Conservation (phyloP, 53 echinoderm and acorn worm species). For the Temnopleurus reevesii region DNA sequence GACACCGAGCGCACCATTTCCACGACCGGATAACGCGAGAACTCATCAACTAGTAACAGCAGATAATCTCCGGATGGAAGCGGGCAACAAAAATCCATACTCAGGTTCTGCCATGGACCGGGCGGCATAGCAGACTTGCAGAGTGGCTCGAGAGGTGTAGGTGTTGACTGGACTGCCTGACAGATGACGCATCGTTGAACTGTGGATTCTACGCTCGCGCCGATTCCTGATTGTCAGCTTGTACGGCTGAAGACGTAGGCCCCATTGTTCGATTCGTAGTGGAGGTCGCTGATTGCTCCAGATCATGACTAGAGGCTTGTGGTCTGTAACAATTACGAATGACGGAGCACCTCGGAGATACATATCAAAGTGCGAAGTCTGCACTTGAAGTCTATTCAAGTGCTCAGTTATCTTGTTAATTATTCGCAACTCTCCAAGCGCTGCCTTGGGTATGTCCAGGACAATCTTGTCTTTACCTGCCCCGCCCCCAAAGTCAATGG, state of each 20-base stretch:
- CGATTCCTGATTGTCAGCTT: constrained; percentile 39
- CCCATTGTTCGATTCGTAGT: constrained; percentile 53
- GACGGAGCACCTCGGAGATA: constrained; percentile 46
- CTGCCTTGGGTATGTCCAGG: too few species aligned
- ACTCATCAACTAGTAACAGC: background rate
- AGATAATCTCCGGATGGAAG: background rate
- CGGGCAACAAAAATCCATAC: background rate
- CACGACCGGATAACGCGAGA: background rate
- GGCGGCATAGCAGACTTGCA: background rate
- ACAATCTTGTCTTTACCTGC: too few species aligned
- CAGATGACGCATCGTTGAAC: constrained; percentile 3
- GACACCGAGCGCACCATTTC: background rate
- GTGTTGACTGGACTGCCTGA: too few species aligned
- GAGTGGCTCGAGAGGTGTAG: background rate
- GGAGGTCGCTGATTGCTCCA: constrained; percentile 40
- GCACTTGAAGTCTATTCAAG: too few species aligned
- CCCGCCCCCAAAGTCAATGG: too few species aligned
- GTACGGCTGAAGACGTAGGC: constrained; percentile 52
- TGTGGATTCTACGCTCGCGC: background rate
- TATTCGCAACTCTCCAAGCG: too few species aligned
- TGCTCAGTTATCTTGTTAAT: too few species aligned
- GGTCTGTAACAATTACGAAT: constrained; percentile 55
- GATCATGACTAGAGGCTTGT: constrained; percentile 59
- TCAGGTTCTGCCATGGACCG: background rate
- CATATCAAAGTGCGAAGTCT: constrained; percentile 56